Evolutionary conservation across 2,888 invertebrate species (phyloP).

Genomic region (Chrysolina americana): DNA sequence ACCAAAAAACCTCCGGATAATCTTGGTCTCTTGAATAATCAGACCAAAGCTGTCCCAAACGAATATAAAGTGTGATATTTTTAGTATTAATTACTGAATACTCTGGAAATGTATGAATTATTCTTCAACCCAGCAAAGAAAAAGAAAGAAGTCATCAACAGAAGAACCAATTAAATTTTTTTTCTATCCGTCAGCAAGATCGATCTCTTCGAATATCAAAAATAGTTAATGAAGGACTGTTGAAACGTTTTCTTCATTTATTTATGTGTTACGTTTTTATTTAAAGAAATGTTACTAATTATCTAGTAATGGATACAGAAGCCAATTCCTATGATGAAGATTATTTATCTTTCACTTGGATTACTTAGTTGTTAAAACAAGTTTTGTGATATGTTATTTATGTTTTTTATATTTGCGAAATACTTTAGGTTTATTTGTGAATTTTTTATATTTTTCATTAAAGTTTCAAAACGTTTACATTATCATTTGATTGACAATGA

Average conservation of each 20-base stretch:
- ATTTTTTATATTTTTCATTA: constrained; percentile 5
- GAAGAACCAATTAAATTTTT: background rate
- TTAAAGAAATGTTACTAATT: background rate
- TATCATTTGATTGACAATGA: background rate
- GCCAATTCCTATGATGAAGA: background rate
- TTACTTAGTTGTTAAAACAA: background rate
- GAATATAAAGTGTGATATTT: constrained; percentile 1
- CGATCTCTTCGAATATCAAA: constrained; percentile 2
- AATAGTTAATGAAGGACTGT: background rate
- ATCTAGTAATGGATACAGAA: background rate
- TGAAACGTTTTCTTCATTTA: background rate
- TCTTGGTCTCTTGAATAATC: background rate
- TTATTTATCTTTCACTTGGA: background rate
- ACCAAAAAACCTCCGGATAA: constrained; percentile 1
- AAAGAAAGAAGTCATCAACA: background rate
- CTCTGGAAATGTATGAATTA: background rate
- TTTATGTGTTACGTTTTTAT: background rate
- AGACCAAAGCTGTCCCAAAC: background rate
- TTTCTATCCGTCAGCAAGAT: background rate
- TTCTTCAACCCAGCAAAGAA: background rate
- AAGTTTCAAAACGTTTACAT: background rate
- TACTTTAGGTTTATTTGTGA: background rate
- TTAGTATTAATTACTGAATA: background rate
- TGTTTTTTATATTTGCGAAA: background rate
- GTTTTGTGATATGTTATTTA: constrained; percentile 6